Conservation (phyloP, 2,113 vertebrate genomes). For the Sardina pilchardus region DNA sequence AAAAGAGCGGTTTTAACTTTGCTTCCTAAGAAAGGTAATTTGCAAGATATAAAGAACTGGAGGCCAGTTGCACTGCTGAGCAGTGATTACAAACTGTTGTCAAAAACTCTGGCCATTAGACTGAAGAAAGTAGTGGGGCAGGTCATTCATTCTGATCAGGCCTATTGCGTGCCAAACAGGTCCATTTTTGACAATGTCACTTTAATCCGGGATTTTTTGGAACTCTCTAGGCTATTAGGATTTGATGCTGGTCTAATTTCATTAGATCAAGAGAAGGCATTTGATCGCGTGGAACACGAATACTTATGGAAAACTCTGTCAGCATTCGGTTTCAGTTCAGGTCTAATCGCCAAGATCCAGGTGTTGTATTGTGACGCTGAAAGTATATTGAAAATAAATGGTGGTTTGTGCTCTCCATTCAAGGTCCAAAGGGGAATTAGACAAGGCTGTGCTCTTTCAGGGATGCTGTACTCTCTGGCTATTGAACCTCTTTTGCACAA, state of each 20-base stretch:
- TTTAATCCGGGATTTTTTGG: slow-evolving; percentile 2
- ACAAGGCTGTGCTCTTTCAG: slow-evolving; percentile 27
- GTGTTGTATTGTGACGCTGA: slow-evolving; percentile 1
- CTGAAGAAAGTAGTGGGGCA: background rate
- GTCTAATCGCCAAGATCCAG: slow-evolving; percentile 2
- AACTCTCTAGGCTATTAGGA: background rate
- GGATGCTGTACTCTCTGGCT: background rate
- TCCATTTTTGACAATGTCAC: background rate
- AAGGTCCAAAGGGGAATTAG: background rate
- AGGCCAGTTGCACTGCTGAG: slow-evolving; percentile 17
- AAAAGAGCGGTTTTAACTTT: slow-evolving; percentile 16
- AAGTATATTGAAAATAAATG: slow-evolving; percentile 6
- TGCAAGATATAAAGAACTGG: slow-evolving; percentile 28
- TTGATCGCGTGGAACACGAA: background rate
- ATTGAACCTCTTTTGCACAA: background rate
- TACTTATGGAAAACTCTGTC: slow-evolving; percentile 8
- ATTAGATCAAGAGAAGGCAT: background rate
- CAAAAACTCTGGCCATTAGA: background rate
- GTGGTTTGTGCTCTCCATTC: slow-evolving; percentile 22
- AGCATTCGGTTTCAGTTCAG: background rate
- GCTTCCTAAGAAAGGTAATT: slow-evolving; percentile 19
- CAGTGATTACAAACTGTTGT: background rate
- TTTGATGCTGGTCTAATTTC: background rate
- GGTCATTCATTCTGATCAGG: background rate
- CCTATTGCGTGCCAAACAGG: background rate